phyloP scores from a whole-genome alignment of 2,113 vertebrate species.

The Talpa occidentalis region DNA sequence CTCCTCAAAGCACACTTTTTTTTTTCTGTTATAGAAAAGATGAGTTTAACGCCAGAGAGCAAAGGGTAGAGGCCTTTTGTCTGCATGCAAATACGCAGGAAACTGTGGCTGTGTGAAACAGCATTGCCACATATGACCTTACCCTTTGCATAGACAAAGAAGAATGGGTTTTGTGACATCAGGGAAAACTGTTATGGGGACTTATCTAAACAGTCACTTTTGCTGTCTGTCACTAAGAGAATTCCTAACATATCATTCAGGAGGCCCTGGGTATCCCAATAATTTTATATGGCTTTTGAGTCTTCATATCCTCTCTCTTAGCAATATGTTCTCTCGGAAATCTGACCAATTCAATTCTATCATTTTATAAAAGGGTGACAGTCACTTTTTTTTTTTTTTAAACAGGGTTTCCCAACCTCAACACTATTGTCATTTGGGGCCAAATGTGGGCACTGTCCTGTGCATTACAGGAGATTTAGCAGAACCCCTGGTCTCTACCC shows the following conservation, averaged over 20 bases:
- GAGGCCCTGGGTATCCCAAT: no score
- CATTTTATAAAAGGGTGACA: neutral
- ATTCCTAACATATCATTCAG: neutral
- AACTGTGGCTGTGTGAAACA: neutral
- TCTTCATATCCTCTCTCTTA: neutral
- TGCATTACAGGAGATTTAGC: fast-evolving
- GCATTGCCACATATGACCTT: neutral
- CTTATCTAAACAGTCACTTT: constrained; percentile 8
- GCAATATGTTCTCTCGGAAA: neutral
- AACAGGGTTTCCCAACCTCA: neutral
- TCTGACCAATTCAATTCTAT: neutral
- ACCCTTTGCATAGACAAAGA: constrained; percentile 49
- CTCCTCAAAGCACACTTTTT: neutral
- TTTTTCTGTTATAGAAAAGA: neutral
- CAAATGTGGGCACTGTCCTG: neutral
- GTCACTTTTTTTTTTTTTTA: neutral
- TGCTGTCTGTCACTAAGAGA: neutral
- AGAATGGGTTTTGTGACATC: constrained; percentile 60
- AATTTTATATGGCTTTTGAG: neutral
- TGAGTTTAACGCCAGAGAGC: constrained; percentile 23
- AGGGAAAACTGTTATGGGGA: neutral
- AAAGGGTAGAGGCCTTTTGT: neutral
- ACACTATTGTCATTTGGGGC: neutral
- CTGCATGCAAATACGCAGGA: neutral
- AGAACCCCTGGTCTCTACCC: neutral